Percentiles rank a stretch among this genome's conserved stretches.
Conservation (phyloP, 2,797 vertebrate genomes). For the Tolypeutes matacus region DNA sequence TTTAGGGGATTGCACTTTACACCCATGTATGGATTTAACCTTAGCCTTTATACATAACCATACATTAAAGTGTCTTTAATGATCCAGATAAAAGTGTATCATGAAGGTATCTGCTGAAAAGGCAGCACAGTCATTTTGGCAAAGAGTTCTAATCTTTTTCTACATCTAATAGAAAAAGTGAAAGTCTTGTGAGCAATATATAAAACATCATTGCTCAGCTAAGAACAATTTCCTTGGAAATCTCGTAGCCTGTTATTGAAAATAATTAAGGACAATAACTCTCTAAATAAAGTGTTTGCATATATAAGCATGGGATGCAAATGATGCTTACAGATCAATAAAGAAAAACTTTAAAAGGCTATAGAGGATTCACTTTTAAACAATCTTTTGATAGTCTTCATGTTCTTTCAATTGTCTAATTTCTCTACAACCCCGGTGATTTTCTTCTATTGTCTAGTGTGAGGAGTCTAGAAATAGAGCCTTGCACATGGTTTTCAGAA, state of each 20-base stretch:
- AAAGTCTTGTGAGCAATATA: not conserved
- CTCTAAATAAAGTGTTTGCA: not conserved
- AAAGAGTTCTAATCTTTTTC: not conserved
- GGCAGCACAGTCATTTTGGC: not conserved
- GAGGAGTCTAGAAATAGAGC: not conserved
- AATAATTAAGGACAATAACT: not conserved
- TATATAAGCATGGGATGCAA: not conserved
- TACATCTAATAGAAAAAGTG: not conserved
- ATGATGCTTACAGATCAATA: not conserved
- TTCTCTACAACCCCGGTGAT: not conserved
- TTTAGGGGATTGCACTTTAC: not conserved
- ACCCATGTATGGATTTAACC: not conserved
- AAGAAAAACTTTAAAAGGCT: not conserved
- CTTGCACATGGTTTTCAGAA: not conserved
- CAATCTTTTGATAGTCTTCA: not conserved
- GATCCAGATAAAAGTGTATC: not conserved
- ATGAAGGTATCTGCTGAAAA: not conserved
- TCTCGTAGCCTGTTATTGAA: not conserved
- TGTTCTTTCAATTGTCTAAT: not conserved
- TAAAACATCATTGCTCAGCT: slow-evolving; percentile 4
- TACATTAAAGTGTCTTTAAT: not conserved
- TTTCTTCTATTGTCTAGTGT: not conserved
- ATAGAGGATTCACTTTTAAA: not conserved
- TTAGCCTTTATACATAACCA: not conserved
- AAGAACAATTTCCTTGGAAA: not conserved